These are phyloP conservation scores for Theropithecus gelada DNA, from an alignment of 2,113 vertebrate species.

Conservation along the genomic window DNA sequence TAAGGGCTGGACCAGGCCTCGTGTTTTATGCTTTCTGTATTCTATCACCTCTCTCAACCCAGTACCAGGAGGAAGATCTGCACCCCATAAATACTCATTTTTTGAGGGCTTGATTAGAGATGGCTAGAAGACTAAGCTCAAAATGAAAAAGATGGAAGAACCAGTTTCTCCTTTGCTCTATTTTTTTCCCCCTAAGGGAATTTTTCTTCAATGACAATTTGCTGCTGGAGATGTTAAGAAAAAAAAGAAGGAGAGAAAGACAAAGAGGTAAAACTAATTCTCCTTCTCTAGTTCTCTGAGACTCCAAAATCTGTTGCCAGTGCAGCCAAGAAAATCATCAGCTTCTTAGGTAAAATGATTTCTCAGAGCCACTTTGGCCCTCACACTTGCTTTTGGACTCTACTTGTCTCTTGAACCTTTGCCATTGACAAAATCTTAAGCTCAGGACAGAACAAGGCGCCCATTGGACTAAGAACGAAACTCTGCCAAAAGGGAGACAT, in stretches of 20 bases:
- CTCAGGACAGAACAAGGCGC: not conserved
- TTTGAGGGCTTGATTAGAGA: not conserved
- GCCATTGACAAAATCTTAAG: not conserved
- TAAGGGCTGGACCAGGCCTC: not conserved
- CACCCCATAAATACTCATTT: not conserved
- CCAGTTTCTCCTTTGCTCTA: not conserved
- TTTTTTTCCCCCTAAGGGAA: not conserved
- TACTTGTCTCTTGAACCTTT: not conserved
- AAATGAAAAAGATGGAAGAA: not conserved
- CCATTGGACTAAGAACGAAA: not conserved
- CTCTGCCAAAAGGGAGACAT: not conserved
- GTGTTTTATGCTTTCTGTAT: not conserved
- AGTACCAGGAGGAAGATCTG: not conserved
- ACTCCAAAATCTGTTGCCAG: not conserved
- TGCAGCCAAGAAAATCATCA: not conserved
- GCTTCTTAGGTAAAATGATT: not conserved
- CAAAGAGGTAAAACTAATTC: not conserved
- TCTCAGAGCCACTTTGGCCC: not conserved
- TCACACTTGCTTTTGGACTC: not conserved
- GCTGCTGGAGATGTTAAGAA: not conserved
- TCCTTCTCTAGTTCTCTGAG: not conserved
- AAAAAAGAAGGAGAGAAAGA: not conserved
- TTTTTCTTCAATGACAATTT: not conserved
- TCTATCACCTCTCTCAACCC: not conserved
- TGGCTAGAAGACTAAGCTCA: not conserved